Evolutionary conservation across 2,113 vertebrate genomes (phyloP), one percentile per base, ranked within the genome.

Genomic region (Taxidea taxus): DNA sequence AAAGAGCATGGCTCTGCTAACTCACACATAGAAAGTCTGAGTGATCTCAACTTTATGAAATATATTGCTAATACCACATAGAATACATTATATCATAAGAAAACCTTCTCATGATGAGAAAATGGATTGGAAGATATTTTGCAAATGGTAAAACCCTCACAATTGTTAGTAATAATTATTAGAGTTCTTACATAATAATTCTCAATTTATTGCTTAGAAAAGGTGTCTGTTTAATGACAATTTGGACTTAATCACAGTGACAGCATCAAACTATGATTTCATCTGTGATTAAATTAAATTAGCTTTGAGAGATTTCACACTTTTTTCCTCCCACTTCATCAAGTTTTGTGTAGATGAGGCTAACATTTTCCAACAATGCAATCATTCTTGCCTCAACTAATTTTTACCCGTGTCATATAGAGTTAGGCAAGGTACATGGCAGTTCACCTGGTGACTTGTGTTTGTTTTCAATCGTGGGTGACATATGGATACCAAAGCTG

Each of bases 131-230:
- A 25, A 87, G 72, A 68, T 92, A 44, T 54, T 95, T 93, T 92
- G 3, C 27, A 96, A 91, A 44, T 77, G 14, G 15, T 7, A 68
- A 97, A 93, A 86, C 78, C 4, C 11, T 80, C 51, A 85, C 18
- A 89, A 93, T 90, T 75, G 20, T 58, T 91, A 86, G 11, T 31
- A 77, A 87, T 80, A 18, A 91, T 62, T 83, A 62, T 37, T 84
- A 90, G 29, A 66, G 20, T 66, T 84, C 37, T 85, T 94, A 64
- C 25, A 88, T 86, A 88, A 75, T 80, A 68, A 66, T 82, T 90
- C 60, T 95, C 15, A 95, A 95, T 82, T 14, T 88, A 70, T 15
- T 88, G 47, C 85, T 95, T 84, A 60, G 29, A 29, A 78, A 62
- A 92, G 25, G 12, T 37, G 49, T 88, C 25, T 66, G 49, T 91